phyloP scores from a whole-genome alignment of 2,888 invertebrate genomes.

The Rhingia campestris region DNA sequence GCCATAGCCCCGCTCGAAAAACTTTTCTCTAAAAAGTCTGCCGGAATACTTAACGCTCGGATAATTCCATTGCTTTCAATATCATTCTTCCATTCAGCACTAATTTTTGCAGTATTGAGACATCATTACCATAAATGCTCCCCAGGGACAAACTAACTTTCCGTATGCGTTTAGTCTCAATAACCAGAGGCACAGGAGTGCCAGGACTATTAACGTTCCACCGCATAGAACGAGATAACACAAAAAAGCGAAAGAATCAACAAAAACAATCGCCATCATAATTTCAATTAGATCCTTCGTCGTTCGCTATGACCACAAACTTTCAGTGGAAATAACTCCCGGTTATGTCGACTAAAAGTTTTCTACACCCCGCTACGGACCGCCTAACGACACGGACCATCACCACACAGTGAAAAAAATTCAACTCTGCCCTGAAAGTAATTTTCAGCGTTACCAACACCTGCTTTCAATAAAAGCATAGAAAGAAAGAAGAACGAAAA shows the following conservation, averaged over 20 bases:
- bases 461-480: slow-evolving; percentile 72
- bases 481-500: not conserved
- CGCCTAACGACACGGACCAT: slow-evolving; percentile 39
- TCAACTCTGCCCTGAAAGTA: slow-evolving; percentile 64
- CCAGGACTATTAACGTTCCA: slow-evolving; percentile 17
- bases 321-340: slow-evolving; percentile 66
- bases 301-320: slow-evolving; percentile 57
- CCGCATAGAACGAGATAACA: not conserved
- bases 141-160: slow-evolving; percentile 12
- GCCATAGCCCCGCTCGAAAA: too few species aligned
- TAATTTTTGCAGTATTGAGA: not conserved
- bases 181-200: slow-evolving; percentile 7
- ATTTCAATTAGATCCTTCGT: slow-evolving; percentile 65
- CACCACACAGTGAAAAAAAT: slow-evolving; percentile 39
- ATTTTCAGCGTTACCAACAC: slow-evolving; percentile 71
- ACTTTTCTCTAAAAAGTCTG: too few species aligned
- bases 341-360: slow-evolving; percentile 64
- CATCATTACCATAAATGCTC: slow-evolving; percentile 28
- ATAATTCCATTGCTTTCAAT: not conserved
- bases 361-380: not conserved
- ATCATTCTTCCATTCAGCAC: not conserved
- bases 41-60: too few species aligned
- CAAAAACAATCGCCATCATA: slow-evolving; percentile 63
- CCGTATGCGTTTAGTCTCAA: slow-evolving; percentile 11
- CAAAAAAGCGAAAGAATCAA: slow-evolving; percentile 15